phyloP scores from a whole-genome alignment of 2,113 vertebrate genomes.

The Sigmodon hispidus region DNA sequence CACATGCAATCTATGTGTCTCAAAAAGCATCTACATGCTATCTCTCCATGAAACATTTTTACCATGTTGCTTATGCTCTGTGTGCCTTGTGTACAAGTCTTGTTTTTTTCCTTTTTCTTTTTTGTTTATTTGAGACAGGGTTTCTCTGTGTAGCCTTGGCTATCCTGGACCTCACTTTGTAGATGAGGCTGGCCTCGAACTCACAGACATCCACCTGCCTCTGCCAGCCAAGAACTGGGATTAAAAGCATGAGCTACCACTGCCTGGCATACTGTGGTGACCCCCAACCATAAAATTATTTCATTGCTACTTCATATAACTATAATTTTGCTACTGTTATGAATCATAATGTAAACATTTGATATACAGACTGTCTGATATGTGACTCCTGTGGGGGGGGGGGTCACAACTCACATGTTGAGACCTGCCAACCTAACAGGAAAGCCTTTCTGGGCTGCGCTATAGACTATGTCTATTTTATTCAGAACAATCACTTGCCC shows the following conservation, averaged over 20 bases:
- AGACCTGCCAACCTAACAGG: neutral
- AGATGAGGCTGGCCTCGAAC: neutral
- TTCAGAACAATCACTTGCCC: neutral
- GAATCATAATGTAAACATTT: neutral
- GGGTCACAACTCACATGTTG: neutral
- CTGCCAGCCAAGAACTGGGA: neutral
- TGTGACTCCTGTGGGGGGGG: neutral
- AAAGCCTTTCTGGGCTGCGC: neutral
- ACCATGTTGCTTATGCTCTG: neutral
- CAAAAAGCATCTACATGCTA: rapidly evolving
- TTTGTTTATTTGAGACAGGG: neutral
- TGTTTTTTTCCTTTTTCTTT: neutral
- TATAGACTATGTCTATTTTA: neutral
- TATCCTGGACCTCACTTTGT: neutral
- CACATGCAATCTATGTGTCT: neutral
- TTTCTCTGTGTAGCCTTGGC: neutral
- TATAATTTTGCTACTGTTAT: neutral
- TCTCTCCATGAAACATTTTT: neutral
- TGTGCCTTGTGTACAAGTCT: neutral
- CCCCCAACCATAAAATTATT: neutral
- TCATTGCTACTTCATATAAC: neutral
- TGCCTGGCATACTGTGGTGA: neutral
- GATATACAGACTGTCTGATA: neutral
- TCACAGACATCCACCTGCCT: neutral
- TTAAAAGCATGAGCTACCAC: neutral